Evolutionary conservation across 2,797 vertebrate species (phyloP).

Genomic region (Etheostoma perlongum): DNA sequence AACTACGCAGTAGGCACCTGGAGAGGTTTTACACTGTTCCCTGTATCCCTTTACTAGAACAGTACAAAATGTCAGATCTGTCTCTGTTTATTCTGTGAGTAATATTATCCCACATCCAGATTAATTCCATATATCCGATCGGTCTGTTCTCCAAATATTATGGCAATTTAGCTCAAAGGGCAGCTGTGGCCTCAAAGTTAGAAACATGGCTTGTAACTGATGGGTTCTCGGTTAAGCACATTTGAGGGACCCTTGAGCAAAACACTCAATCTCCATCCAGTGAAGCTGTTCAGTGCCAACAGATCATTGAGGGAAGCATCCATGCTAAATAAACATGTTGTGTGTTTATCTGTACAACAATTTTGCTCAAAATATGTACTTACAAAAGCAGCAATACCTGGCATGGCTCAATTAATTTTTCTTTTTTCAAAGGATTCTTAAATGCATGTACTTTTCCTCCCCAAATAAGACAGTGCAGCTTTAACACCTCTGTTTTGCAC

Average conservation of each 20-base stretch:
- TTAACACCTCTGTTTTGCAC: neutral
- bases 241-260: neutral
- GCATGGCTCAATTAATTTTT: neutral
- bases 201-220: neutral
- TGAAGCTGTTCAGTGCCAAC: neutral
- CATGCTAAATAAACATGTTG: neutral
- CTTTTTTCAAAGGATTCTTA: neutral
- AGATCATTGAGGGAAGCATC: neutral
- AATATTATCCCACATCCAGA: conserved; percentile 1
- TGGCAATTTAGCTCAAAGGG: neutral
- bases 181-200: conserved; percentile 4
- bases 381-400: neutral
- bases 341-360: neutral
- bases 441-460: neutral
- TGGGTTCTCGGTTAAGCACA: neutral
- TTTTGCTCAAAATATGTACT: neutral
- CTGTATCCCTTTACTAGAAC: neutral
- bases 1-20: too few species aligned
- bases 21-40: neutral
- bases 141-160: neutral
- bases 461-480: neutral
- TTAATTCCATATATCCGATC: neutral
- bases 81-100: neutral
- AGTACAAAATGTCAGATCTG: neutral
- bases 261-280: neutral